Evolutionary conservation across 2,113 vertebrate genomes (phyloP), one percentile per base, ranked within the genome.

Genomic region (Isichthys henryi): DNA sequence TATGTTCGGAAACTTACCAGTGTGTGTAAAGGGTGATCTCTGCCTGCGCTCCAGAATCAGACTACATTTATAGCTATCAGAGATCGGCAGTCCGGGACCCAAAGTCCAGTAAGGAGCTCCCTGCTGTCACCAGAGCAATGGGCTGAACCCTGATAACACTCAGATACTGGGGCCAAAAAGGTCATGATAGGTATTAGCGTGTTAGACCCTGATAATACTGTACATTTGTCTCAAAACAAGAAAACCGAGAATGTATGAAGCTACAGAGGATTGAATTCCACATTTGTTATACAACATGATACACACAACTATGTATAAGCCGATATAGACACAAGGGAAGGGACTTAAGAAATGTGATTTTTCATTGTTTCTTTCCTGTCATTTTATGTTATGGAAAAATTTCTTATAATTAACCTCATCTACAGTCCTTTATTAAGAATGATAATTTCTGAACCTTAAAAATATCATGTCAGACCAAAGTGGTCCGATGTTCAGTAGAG

Each of bases 41-140:
- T 90, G 89, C 43, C 43, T 84, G 52, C 5, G 23, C 53, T 88
- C 86, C 88, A 89, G 91, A 92, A 91, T 93, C 90, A 10, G 53
- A 74, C 85, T 53, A 91, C 90, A 94, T 96, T 91, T 95, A 95
- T 95, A 95, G 35, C 43, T 89, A 80, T 53, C 43, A 88, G 91
- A 94, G 90, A 89, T 90, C 88, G 23, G 23, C 62, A 89, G 86
- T 43, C 88, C 31, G 8, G 89, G 93, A 93, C 91, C 89, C 95
- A 96, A 94, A 94, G 93, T 94, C 93, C 94, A 95, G 77, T 66
- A 89, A 88, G 74, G 90, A 90, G 92, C 94, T 93, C 87, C 83
- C 66, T 91, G 94, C 92, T 95, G 94, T 95, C 89, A 91, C 89
- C 77, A 58, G 31, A 35, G 77, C 85, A 80, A 27, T 82, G 11